These are phyloP conservation scores for silkworm (Bombyx mori) DNA, from an alignment of 1,140 invertebrate genomes.

Conservation along the genomic window ASM3026992v2 NC_085113.1:7718501-7719000, in stretches of 20 bases:
- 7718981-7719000: slow-evolving; percentile 86
- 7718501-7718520: too few species aligned
- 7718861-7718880: slow-evolving; percentile 8
- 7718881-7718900: slow-evolving; percentile 53
- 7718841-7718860: neutral
- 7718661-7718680: slow-evolving; percentile 43
- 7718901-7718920: slow-evolving; percentile 40
- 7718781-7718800: neutral
- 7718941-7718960: slow-evolving; percentile 36
- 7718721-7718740: slow-evolving; percentile 21
- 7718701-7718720: slow-evolving; percentile 3
- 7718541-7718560: neutral
- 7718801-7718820: too few species aligned
- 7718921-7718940: slow-evolving; percentile 42
- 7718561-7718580: slow-evolving; percentile 2
- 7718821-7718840: neutral
- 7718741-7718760: slow-evolving; percentile 4
- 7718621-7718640: slow-evolving; percentile 37
- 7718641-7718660: slow-evolving; percentile 29
- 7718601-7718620: slow-evolving; percentile 28
- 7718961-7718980: slow-evolving; percentile 79
- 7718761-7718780: slow-evolving; percentile 6
- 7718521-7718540: neutral
- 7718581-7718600: slow-evolving; percentile 24
- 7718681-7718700: slow-evolving; percentile 39